Evolutionary conservation across 2,113 vertebrate genomes (phyloP), one percentile per base, ranked within the genome.

Genomic region (Conger conger): DNA sequence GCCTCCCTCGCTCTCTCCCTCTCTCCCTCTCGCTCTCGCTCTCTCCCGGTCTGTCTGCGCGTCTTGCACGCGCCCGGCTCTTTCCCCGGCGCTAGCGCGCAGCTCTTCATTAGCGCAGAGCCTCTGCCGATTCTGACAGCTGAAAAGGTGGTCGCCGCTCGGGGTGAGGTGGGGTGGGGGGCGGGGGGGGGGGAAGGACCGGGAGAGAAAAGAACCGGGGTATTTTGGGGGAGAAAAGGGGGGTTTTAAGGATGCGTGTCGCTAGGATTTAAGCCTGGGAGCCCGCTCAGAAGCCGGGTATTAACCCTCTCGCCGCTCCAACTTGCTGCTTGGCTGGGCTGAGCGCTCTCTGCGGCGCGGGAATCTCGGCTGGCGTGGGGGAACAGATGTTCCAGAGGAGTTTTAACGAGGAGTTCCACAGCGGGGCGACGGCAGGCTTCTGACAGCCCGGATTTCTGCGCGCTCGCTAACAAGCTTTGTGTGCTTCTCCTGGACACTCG

Each of bases 91-190:
- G 53, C 54, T 11, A 45, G 38, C 37, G 37, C 76, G 15, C 18
- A 57, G 83, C 53, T 45, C 76, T 42, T 79, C n/a, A 16, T 38
- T 84, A 84, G 76, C 76, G 13, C 83, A 35, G 83, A 16, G 38
- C 37, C 2, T 7, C 54, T 13, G 68, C 68, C 33, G 63, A 84
- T 40, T 60, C 76, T 78, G 45, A 36, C 35, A 54, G 45, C 76
- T 60, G 18, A 78, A 77, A 73, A 78, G 76, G 35, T 18, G 76
- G 33, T 30, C 20, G 76, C 1, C 76, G 33, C 36, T 78, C 16
- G 35, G 2, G 37, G 73, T 8, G n/a, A n/a, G 17, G 35, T 11
- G n/a, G 8, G n/a, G 16, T 16, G 30, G 68, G 27, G 15, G 73
- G 30, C 9, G 73, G 73, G 33, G 30, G 30, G 73, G n/a, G 63